phyloP scores from a whole-genome alignment of 2,797 vertebrate genomes.

The Centroberyx gerrardi region DNA sequence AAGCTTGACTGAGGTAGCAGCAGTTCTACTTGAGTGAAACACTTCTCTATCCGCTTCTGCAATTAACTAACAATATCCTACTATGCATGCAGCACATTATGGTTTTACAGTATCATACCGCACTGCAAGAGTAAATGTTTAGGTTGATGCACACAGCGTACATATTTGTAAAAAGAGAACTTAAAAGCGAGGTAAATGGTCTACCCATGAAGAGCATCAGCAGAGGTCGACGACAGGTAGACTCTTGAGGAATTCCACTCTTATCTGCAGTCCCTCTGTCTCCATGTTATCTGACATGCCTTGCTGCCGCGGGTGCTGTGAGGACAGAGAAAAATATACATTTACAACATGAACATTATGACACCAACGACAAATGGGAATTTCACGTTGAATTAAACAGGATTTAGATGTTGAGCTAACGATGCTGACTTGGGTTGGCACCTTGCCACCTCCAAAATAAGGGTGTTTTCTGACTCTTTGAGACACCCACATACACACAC shows the following conservation, averaged over 20 bases:
- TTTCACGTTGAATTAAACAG: constrained; percentile 39
- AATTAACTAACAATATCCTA: not conserved
- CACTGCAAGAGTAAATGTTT: not conserved
- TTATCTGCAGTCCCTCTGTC: constrained; percentile 44
- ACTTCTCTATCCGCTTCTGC: not conserved
- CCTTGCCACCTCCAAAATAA: constrained; percentile 26
- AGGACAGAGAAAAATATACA: constrained; percentile 51
- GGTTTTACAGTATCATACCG: too few species aligned
- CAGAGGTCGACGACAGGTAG: not conserved
- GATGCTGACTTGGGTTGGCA: constrained; percentile 54
- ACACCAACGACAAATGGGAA: constrained; percentile 44
- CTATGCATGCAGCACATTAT: not conserved
- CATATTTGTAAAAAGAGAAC: not conserved
- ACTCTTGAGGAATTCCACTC: constrained; percentile 43
- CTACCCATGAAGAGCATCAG: not conserved
- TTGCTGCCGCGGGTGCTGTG: constrained; percentile 25
- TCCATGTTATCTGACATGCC: constrained; percentile 45
- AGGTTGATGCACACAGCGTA: not conserved
- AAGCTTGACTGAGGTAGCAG: not conserved
- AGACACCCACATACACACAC: not conserved
- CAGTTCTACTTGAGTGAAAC: not conserved
- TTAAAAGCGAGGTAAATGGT: not conserved
- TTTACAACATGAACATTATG: constrained; percentile 46
- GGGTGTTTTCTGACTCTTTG: constrained; percentile 11
- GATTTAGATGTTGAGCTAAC: constrained; percentile 50